Evolutionary conservation across 2,888 invertebrate species (phyloP), one percentile per base, ranked within the genome.

Genomic region (Coleophora deauratella): DNA sequence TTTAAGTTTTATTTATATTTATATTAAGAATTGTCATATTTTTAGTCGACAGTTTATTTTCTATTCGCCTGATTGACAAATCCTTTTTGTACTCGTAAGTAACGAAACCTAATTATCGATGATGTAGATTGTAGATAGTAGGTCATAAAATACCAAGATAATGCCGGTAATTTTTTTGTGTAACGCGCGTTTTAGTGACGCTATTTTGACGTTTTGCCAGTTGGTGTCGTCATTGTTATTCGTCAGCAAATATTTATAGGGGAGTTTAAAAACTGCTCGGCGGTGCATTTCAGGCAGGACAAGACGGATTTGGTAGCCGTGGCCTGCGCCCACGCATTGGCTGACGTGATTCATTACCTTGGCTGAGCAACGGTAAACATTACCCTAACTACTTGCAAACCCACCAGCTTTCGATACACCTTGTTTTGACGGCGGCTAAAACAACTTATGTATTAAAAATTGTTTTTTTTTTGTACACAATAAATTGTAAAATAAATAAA

Each of bases 291-390:
- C 21, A 21, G 58, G 62, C 64, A 66, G 63, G 66, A 66, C 68
- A 58, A 67, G 61, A 73, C 72, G 49, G 66, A 69, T 79, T 80
- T 74, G 73, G 76, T 67, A 60, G 66, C 59, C 57, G 62, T 55
- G 57, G 62, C 54, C 57, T 58, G 59, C 72, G 62, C 80, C 81
- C 69, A 79, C 80, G 70, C 68, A 51, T 45, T 70, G 21, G 21
- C 21, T 21, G 21, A 62, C 66, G 74, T 81, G 82, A 82, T 77
- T 79, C 82, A 81, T 72, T 58, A 58, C 61, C 68, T 78, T 76
- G 74, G 77, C 76, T 50, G 69, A 65, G 58, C 60, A 72, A 68
- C 73, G 65, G 74, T 81, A 78, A 79, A 81, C 78, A 80, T 72
- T 72, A 72, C 64, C 64, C 72, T 78, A 71, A 79, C 76, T 77